Conservation (phyloP, 2,888 invertebrate genomes). For the Xestia xanthographa region DNA sequence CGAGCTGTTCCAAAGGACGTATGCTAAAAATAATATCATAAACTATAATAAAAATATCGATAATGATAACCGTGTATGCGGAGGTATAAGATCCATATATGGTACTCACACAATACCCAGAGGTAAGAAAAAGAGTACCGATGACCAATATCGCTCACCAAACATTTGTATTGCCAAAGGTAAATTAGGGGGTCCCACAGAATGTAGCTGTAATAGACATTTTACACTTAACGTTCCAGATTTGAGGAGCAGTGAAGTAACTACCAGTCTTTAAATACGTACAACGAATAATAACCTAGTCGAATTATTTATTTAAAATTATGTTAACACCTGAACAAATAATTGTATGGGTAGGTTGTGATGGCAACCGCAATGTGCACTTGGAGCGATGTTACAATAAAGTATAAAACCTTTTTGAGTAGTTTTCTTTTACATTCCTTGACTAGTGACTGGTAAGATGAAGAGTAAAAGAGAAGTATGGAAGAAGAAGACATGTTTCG, state of each 20-base stretch:
- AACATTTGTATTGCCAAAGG: constrained; percentile 86
- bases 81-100: constrained; percentile 74
- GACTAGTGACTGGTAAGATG: neutral
- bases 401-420: constrained; percentile 24
- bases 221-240: constrained; percentile 86
- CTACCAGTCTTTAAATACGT: constrained; percentile 81
- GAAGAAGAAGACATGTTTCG: neutral
- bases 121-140: constrained; percentile 76
- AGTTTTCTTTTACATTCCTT: neutral
- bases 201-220: constrained; percentile 87
- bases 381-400: constrained; percentile 50
- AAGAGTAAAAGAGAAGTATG: neutral
- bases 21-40: constrained; percentile 54
- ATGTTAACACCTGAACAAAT: constrained; percentile 67
- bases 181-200: constrained; percentile 81
- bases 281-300: constrained; percentile 66
- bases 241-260: constrained; percentile 82
- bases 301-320: constrained; percentile 75
- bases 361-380: constrained; percentile 43
- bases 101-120: constrained; percentile 77
- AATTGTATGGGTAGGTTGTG: constrained; percentile 52
- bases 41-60: constrained; percentile 74
- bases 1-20: constrained; percentile 76
- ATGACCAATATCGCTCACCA: constrained; percentile 84
- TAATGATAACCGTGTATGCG: constrained; percentile 67